Base-by-base conservation (phyloP, 2,797 vertebrate species). In the Sebastes wilsoni region DNA sequence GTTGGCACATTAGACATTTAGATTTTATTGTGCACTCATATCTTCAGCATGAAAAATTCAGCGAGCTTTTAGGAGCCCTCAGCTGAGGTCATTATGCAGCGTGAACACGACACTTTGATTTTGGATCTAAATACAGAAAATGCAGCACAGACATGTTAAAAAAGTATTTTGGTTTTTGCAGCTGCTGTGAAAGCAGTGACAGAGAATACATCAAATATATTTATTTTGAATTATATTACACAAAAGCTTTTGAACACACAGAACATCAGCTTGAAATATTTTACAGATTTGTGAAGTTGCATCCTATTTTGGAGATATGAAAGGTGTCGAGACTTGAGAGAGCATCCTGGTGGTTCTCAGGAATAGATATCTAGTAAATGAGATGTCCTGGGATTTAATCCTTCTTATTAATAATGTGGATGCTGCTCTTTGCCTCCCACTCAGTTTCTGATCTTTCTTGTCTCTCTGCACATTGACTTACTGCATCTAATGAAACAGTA, bases 321-420 rank as follows among this genome's bases (percentile, higher is more conserved):
- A 66, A 73, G 61, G 61, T 62, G 75, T 52, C 4, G 4, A 11
- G 42, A 72, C 61, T 55, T 54, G 55, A 66, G 72, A 72, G 64
- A 81, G 65, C 9, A 38, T 74, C 23, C 64, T 59, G 12, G 65
- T 81, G 61, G 10, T 74, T 46, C 38, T 59, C 71, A 58, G 54
- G 46, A 74, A 78, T 23, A 76, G 55, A 77, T 64, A 28, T 72
- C 16, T 28, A 22, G 34, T 72, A 87, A 87, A 87, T 82, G 67
- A 86, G 85, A 70, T 3, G 3, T 80, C 74, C 34, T 66, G 77
- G 88, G 86, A 68, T 80, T 86, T 80, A 34, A 61, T 76, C 52
- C 46, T 10, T 13, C 20, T 67, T 25, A 66, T 80, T 56, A 86
- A 73, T 72, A 62, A 79, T 49, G 20, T 72, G 34, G 32, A 13